Conservation (phyloP, 2,888 invertebrate genomes). For the Ennomos fuscantarius region DNA sequence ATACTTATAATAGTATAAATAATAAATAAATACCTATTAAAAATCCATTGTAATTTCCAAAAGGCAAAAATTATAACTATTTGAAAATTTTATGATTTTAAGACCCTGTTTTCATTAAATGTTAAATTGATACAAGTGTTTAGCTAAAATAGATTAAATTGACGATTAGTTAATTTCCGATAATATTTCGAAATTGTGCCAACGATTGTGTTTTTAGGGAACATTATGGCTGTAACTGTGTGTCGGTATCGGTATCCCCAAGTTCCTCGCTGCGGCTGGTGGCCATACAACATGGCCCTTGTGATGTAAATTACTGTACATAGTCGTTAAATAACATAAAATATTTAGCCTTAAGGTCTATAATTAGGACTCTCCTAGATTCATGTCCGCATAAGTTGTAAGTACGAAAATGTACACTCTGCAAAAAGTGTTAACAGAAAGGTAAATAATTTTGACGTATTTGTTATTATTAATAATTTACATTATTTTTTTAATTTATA, state of each 20-base stretch:
- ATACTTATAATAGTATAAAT: no score
- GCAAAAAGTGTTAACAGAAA: slow-evolving; percentile 46
- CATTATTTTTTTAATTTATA: slow-evolving; percentile 73
- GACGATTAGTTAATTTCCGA: no score
- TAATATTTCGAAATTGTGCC: no score
- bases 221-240: slow-evolving; percentile 4
- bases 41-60: no score
- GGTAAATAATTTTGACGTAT: slow-evolving; percentile 62
- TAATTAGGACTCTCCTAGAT: slow-evolving; percentile 54
- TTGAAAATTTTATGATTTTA: no score
- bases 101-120: no score
- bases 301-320: slow-evolving; percentile 85
- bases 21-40: no score
- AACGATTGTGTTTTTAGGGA: not conserved
- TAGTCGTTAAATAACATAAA: slow-evolving; percentile 62
- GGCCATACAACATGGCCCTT: slow-evolving; percentile 69
- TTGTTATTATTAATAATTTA: slow-evolving; percentile 66
- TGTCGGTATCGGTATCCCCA: slow-evolving; percentile 27
- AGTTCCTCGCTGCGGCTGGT: slow-evolving; percentile 63
- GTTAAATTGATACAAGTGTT: no score
- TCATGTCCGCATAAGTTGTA: slow-evolving; percentile 64
- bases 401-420: slow-evolving; percentile 66
- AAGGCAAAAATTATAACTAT: no score
- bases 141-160: no score
- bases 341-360: slow-evolving; percentile 67